phyloP scores from a whole-genome alignment of 2,113 vertebrate genomes.

The Tauraco erythrolophus region DNA sequence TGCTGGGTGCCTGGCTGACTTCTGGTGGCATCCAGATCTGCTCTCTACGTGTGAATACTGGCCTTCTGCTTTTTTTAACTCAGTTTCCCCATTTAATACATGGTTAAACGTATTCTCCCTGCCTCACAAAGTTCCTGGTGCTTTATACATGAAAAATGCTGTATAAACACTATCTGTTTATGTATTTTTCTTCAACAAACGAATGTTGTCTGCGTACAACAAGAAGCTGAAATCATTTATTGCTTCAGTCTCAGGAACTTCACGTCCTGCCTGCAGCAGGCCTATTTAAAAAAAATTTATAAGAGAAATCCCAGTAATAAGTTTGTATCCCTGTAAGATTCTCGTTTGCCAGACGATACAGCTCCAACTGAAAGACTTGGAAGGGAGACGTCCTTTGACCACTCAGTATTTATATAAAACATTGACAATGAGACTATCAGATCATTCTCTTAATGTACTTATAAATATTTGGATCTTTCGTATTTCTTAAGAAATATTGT shows the following conservation, averaged over 20 bases:
- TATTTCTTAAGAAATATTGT: conserved; percentile 36
- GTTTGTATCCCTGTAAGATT: not conserved
- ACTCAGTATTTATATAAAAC: not conserved
- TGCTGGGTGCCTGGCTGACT: not conserved
- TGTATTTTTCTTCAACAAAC: not conserved
- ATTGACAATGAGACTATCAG: conserved; percentile 23
- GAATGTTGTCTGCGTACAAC: not conserved
- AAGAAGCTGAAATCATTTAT: not conserved
- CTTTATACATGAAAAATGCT: not conserved
- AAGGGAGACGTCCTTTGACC: not conserved
- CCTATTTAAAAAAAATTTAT: not conserved
- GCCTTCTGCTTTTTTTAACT: not conserved
- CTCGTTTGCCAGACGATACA: not conserved
- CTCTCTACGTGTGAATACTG: not conserved
- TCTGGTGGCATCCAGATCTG: not conserved
- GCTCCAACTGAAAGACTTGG: not conserved
- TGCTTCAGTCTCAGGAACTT: not conserved
- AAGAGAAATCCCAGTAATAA: not conserved
- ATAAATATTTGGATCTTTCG: conserved; percentile 61
- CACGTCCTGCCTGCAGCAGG: conserved; percentile 15
- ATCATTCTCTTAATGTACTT: conserved; percentile 39
- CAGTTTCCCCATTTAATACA: not conserved
- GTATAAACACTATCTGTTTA: not conserved
- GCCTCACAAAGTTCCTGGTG: not conserved
- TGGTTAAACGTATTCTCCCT: not conserved